phyloP scores from a whole-genome alignment of 2,113 vertebrate species.

The Crotalus horridus region DNA sequence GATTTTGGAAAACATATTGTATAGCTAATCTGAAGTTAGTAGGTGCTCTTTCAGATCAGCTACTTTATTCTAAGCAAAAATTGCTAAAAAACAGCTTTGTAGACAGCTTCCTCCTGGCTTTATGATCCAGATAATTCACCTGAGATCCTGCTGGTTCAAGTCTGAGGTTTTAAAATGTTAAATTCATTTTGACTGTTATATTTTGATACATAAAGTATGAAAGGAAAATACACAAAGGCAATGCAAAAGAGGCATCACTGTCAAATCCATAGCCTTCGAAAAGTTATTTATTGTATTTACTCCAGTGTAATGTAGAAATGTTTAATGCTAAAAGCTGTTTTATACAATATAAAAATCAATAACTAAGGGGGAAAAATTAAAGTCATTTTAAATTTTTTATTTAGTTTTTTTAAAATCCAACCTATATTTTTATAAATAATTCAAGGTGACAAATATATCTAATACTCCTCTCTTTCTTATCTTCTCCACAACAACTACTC shows the following conservation, averaged over 20 bases:
- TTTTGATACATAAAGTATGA: neutral
- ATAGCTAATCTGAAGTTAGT: neutral
- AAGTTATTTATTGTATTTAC: neutral
- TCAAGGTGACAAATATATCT: no score
- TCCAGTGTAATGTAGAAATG: neutral
- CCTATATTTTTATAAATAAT: neutral
- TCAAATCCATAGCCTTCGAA: neutral
- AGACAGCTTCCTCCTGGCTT: neutral
- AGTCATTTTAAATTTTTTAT: neutral
- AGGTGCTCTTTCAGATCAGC: neutral
- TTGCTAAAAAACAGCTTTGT: neutral
- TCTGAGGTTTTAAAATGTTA: neutral
- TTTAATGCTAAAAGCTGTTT: neutral
- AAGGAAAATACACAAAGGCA: neutral
- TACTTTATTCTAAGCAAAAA: neutral
- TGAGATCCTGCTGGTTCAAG: neutral
- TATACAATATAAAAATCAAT: neutral
- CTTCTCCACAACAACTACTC: no score
- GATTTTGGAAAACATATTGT: neutral
- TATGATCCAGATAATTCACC: neutral
- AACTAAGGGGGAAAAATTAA: neutral
- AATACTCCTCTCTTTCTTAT: no score
- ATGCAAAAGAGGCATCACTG: neutral
- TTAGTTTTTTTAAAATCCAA: neutral
- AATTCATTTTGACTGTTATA: neutral